Base-by-base conservation (phyloP, 2,888 invertebrate genomes). In the Meghimatium bilineatum region DNA sequence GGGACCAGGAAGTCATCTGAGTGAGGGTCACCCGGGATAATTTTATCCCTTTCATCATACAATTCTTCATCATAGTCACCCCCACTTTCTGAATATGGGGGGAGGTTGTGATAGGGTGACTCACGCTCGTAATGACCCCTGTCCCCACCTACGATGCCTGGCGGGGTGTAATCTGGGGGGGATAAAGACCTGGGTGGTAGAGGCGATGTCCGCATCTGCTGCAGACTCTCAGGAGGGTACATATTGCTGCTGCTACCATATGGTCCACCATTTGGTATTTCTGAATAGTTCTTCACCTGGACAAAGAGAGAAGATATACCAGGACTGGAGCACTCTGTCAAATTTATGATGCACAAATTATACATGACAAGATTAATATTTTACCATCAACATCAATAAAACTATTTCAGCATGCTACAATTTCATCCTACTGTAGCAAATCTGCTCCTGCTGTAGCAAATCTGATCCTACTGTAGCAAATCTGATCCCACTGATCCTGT, bases 1-100 rank as follows among this genome's bases (percentile, higher is more conserved):
- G 89, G 89, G 44, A 88, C 88, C 63, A 87, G 74, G 63, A 66
- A 49, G 67, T 66, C 75, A 56, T 32, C 38, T 5, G 38, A 69
- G 76, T 44, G 78, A 34, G 78, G 76, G 72, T 82, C 75, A 29
- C 71, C 74, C 12, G n/a, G 38, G 29, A 32, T 38, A 79, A 44
- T 29, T 23, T 67, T 66, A 23, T 34, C 80, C 38, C 72, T 23
- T 29, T 80, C 79, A 29, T 80, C 82, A 63, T 75, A 82, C 63
- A 75, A 82, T 23, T 80, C 63, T n/a, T 66, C 49, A 38, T 66
- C 78, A 44, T 44, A 44, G 44, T 44, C 44, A n/a, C 32, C 34
- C 14, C 36, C 80, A 20, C 34, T n/a, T 60, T 80, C 84, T 60
- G 77, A n/a, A 79, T 84, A 82, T 1, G 82, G 79, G 34, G 83